These are phyloP conservation scores for Sceliomorpha sp. DNA, from an alignment of 2,888 invertebrate species.

Conservation along the genomic window DNA sequence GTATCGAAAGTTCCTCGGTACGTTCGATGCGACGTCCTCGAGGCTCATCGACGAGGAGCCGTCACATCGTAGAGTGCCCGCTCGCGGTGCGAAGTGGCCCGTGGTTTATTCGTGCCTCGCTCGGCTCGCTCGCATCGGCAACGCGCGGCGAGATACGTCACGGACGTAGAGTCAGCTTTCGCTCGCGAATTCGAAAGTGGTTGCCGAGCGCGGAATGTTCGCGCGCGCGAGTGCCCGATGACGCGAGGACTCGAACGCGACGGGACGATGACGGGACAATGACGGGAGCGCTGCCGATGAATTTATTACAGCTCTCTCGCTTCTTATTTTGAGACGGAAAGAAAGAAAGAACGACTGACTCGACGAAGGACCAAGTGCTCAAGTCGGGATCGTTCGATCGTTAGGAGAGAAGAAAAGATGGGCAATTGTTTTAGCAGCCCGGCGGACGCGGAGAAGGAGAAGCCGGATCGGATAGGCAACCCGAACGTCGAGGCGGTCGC, in stretches of 20 bases:
- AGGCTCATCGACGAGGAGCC: too few relatives aligned
- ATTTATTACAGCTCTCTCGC: too few relatives aligned
- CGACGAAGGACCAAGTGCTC: too few relatives aligned
- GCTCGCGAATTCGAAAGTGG: constrained; percentile 41
- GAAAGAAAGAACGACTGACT: background rate
- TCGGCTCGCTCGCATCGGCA: background rate
- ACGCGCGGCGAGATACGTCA: background rate
- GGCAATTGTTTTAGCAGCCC: constrained; percentile 92
- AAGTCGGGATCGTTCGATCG: constrained; percentile 1
- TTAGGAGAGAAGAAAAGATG: constrained; percentile 82
- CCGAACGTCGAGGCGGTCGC: constrained; percentile 81
- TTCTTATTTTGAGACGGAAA: constrained; percentile 2
- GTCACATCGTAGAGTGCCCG: too few relatives aligned
- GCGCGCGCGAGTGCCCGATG: constrained; percentile 29
- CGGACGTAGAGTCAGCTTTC: constrained; percentile 6
- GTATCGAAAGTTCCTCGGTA: background rate
- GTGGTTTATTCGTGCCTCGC: too few relatives aligned
- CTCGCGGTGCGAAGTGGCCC: background rate
- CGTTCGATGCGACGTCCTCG: background rate
- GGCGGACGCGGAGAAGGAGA: constrained; percentile 84
- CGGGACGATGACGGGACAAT: background rate
- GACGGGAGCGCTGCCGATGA: too few relatives aligned
- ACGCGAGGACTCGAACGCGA: constrained; percentile 16
- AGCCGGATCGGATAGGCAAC: constrained; percentile 82
- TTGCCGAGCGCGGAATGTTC: constrained; percentile 28